Conservation (phyloP, 2,888 invertebrate genomes). For the Molorchus minor region DNA sequence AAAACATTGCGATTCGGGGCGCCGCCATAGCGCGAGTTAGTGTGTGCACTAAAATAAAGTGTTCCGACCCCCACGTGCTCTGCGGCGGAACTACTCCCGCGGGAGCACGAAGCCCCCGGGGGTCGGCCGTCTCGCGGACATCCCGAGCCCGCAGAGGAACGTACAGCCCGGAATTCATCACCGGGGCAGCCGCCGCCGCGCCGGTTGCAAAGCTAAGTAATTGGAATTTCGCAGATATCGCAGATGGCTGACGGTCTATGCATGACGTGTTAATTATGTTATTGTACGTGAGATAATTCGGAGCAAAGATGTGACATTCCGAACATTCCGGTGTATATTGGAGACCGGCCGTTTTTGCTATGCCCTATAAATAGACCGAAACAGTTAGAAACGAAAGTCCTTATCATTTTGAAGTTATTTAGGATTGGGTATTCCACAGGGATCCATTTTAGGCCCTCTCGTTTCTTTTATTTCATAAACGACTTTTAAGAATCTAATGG, state of each 20-base stretch:
- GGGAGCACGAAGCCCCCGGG: constrained; percentile 30
- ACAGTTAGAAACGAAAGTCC: too few relatives aligned
- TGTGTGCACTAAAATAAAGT: constrained; percentile 26
- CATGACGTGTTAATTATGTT: constrained; percentile 38
- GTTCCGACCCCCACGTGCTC: constrained; percentile 20
- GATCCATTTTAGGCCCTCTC: too few relatives aligned
- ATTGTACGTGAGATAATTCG: constrained; percentile 3
- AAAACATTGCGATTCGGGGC: constrained; percentile 23
- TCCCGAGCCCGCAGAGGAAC: constrained; percentile 38
- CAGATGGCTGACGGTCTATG: constrained; percentile 36
- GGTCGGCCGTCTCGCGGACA: constrained; percentile 32
- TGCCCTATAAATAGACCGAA: too few relatives aligned
- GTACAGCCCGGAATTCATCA: constrained; percentile 39
- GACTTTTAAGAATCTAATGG: too few relatives aligned
- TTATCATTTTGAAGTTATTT: too few relatives aligned
- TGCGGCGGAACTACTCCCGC: constrained; percentile 28
- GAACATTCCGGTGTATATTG: not conserved
- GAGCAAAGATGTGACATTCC: not conserved
- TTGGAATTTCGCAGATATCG: constrained; percentile 41
- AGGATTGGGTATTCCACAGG: too few relatives aligned
- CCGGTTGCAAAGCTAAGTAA: constrained; percentile 6
- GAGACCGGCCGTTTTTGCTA: too few relatives aligned
- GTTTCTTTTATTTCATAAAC: too few relatives aligned
- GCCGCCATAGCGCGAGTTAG: constrained; percentile 18
- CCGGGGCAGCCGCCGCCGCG: constrained; percentile 21